Evolutionary conservation across 2,797 vertebrate species (phyloP).

Genomic region (Clarias fuscus): DNA sequence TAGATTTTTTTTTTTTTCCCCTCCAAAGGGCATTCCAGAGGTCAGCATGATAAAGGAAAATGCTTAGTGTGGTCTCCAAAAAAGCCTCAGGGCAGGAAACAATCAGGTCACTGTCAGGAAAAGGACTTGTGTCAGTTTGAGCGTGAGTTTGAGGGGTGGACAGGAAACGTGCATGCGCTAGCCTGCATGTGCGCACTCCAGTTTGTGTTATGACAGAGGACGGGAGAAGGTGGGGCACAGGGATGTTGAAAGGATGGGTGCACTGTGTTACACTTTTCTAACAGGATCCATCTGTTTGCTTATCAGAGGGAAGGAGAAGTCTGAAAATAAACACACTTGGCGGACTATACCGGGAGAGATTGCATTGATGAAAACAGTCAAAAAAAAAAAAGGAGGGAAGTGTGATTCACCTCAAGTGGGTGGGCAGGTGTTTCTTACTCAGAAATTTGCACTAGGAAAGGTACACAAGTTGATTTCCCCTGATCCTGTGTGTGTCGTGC

Average conservation of each 20-base stretch:
- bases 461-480: constrained; percentile 33
- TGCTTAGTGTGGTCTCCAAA: constrained; percentile 54
- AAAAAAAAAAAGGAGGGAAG: neutral
- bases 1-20: constrained; percentile 49
- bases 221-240: constrained; percentile 39
- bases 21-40: constrained; percentile 62
- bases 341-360: constrained; percentile 54
- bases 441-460: neutral
- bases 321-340: constrained; percentile 53
- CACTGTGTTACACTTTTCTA: constrained; percentile 43
- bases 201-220: constrained; percentile 32
- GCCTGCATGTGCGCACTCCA: constrained; percentile 11
- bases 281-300: constrained; percentile 65
- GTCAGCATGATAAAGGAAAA: constrained; percentile 65
- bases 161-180: constrained; percentile 66
- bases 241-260: constrained; percentile 40
- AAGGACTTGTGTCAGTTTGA: constrained; percentile 69
- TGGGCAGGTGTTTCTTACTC: constrained; percentile 24
- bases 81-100: constrained; percentile 75
- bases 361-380: constrained; percentile 46
- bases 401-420: constrained; percentile 1
- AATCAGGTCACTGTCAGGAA: constrained; percentile 75
- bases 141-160: constrained; percentile 49
- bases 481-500: constrained; percentile 23
- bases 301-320: constrained; percentile 53